Conservation (phyloP, 2,888 invertebrate genomes). For the Brenthis hecate region DNA sequence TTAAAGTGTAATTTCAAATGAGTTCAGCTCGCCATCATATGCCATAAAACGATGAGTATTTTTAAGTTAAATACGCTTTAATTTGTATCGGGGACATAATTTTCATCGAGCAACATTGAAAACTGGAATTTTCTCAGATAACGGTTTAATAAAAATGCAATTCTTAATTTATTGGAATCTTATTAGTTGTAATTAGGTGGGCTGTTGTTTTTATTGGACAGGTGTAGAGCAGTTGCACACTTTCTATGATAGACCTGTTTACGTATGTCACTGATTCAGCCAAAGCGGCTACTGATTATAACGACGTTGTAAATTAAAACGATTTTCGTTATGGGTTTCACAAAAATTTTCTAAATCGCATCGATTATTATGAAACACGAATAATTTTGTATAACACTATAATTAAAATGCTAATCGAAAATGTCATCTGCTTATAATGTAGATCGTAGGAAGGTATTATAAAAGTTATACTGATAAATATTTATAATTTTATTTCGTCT, state of each 20-base stretch:
- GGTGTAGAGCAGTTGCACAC: constrained; percentile 38
- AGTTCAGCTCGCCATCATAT: constrained; percentile 33
- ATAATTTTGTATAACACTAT: constrained; percentile 35
- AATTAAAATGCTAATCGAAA: constrained; percentile 36
- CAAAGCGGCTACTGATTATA: constrained; percentile 36
- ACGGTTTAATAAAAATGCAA: constrained; percentile 10
- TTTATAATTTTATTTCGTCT: constrained; percentile 4
- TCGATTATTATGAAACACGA: constrained; percentile 34
- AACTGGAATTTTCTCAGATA: constrained; percentile 24
- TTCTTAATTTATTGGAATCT: constrained; percentile 35
- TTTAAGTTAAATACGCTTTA: constrained; percentile 20
- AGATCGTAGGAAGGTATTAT: constrained; percentile 5
- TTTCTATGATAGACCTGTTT: constrained; percentile 42
- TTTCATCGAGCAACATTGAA: constrained; percentile 16
- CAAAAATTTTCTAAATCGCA: constrained; percentile 31
- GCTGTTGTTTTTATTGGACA: constrained; percentile 37
- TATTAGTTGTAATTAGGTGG: constrained; percentile 35
- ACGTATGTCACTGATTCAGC: constrained; percentile 32
- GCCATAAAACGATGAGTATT: constrained; percentile 28
- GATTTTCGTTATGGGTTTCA: constrained; percentile 27
- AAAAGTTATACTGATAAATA: constrained; percentile 14
- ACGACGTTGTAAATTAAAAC: constrained; percentile 38
- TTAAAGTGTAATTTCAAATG: constrained; percentile 63
- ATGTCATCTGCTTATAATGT: constrained; percentile 26
- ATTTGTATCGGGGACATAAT: constrained; percentile 19